Base-by-base conservation (phyloP, 2,113 vertebrate species). In the Neogobius melanostomus region DNA sequence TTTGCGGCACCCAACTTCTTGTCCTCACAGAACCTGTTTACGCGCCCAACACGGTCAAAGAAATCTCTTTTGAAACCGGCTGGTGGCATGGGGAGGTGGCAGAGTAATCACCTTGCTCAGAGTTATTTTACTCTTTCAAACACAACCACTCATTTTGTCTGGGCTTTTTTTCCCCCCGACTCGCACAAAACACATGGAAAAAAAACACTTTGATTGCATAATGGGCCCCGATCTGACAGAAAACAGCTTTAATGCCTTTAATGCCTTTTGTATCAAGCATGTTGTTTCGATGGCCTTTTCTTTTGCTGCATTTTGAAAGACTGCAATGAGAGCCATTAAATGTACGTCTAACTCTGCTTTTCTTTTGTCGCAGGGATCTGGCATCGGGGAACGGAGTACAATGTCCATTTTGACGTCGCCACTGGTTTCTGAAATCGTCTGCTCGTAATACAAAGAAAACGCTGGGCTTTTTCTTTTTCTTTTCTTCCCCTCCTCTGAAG, bases 371-470 rank as follows among this genome's bases (percentile, higher is more conserved):
- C 83, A 91, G 90, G 80, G 56, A 76, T 69, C 74, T 21, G 2
- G 76, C 77, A 50, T 81, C 75, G 51, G 52, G 64, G 71, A 53
- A 49, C 74, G 86, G 88, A 90, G 69, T 91, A 93, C 82, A 84
- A 93, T 92, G 92, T 76, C 81, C 89, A 72, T 82, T 85, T 81
- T 89, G 84, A 80, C 82, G 79, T 80, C 82, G 50, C 80, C 62
- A 74, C 80, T 15, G 14, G 15, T 86, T 88, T 88, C 72, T 79
- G 83, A 85, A 42, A 78, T 77, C 74, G 68, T 65, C 64, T 77
- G 71, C 62, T 79, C 83, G 68, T 91, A 91, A 56, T 56, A 11
- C 6, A 17, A 54, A 54, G 6, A 52, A 53, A 17, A 8, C 88
- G 77, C 88, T 85, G 77, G 82, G 88, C 85, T 28, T 71, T 79